Base-by-base conservation (phyloP, 2,888 invertebrate genomes). In the Andrena trimmerana region DNA sequence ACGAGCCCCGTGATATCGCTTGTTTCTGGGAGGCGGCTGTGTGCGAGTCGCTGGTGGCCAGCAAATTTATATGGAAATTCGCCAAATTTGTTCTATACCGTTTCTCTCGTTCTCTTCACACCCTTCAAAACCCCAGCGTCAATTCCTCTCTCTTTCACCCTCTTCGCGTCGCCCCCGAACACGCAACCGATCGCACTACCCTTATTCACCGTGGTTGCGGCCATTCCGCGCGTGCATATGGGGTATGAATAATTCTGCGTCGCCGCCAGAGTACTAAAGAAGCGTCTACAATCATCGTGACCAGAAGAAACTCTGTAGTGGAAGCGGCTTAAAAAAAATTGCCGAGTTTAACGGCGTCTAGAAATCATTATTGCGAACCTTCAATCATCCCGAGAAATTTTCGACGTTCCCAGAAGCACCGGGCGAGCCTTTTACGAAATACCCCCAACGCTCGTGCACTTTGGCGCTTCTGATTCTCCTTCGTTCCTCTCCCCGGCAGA, bases 31-130 rank as follows among this genome's bases (percentile, higher is more conserved):
- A 42, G 42, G 16, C 5, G 86, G 85, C 88, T 72, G 36, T 74
- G 83, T 85, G 88, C 84, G 86, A 84, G 84, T 71, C 86, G 80
- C 81, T 78, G 78, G 86, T 87, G 90, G 83, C 90, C 90, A 92
- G 89, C 93, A 91, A 94, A 94, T 94, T 94, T 94, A 94, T 93
- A 94, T 94, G 94, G 94, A 94, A 94, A 94, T 94, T 92, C 90
- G 78, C 86, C 90, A 92, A 93, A 93, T 93, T 93, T 90, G 91
- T 92, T 93, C 91, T 89, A 86, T 88, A 88, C 82, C 87, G 82
- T 73, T 79, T 73, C 79, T 81, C 89, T 83, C 86, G 87, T 84
- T 86, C 87, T 79, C 75, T 62, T 67, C 72, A 62, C 70, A 71
- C 75, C 69, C 75, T 79, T 78, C 85, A 75, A 57, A 68, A 54